Conservation (phyloP, 64 coral and sea anemone species). For the Hydrozoanthus tunicans region DNA sequence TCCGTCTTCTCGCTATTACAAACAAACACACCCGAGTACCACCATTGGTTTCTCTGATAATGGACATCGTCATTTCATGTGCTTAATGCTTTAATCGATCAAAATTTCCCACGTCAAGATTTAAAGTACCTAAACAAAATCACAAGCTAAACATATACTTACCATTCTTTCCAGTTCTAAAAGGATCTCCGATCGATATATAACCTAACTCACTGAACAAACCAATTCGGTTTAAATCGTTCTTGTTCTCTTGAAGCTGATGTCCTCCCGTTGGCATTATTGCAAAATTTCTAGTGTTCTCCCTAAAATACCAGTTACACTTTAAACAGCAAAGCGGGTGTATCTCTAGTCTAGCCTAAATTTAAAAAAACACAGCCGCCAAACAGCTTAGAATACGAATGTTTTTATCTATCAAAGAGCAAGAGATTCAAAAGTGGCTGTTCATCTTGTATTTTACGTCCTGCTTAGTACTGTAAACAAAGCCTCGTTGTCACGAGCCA, state of each 20-base stretch:
- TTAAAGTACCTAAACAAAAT: background rate
- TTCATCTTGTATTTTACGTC: background rate
- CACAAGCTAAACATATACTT: constrained; percentile 3
- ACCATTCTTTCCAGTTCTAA: constrained; percentile 72
- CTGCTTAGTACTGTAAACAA: background rate
- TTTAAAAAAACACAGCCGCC: no score
- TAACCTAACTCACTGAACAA: constrained; percentile 94
- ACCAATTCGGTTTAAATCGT: constrained; percentile 94
- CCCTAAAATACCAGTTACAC: no score
- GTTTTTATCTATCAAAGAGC: background rate
- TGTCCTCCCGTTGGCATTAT: constrained; percentile 7
- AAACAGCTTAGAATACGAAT: background rate
- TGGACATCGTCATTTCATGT: no score
- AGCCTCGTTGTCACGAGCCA: constrained; percentile 15
- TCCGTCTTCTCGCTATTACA: no score
- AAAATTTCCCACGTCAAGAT: background rate
- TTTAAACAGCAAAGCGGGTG: no score
- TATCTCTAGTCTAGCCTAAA: no score
- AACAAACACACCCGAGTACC: no score
- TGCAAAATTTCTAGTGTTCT: background rate
- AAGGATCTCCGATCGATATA: constrained; percentile 97
- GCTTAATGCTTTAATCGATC: background rate
- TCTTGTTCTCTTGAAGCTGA: constrained; percentile 63
- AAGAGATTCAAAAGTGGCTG: background rate
- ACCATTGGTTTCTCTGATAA: no score